Evolutionary conservation across 2,797 vertebrate species (phyloP), one percentile per base, ranked within the genome.

Genomic region (Peromyscus nudipes): DNA sequence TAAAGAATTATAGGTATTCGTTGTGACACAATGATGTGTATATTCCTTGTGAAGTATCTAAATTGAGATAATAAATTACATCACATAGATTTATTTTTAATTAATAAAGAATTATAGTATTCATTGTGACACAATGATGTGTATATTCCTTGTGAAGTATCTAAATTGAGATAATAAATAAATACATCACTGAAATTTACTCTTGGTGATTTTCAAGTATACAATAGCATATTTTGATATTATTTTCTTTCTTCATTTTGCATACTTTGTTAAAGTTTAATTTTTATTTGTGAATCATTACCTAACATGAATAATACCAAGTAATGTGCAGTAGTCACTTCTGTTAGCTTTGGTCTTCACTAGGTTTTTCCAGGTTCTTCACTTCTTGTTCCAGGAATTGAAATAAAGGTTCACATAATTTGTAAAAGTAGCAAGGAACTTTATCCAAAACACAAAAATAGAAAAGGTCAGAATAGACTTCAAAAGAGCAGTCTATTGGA

Each of bases 271-370:
- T 60, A 79, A 87, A 83, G 40, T 79, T 86, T 55, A 75, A 91
- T 71, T 85, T 82, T 62, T 80, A 40, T 75, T 9, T 75, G 25
- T 80, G 17, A 34, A 62, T 94, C 75, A 55, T 31, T 73, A 75
- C 87, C 57, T 75, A 83, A 91, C 81, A 77, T 87, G 57, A 62
- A 40, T 16, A 71, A 92, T 77, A 49, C 12, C 40, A 94, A 79
- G 17, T 23, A 69, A 91, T 94, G 55, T 34, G 7, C 31, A 90
- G 34, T 62, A n/a, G 43, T 43, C 43, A 60, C 23, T 40, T 82
- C 12, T 82, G 55, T 6, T 62, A 40, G 11, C 25, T 62, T 83
- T 43, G 7, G 1, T 43, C n/a, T 62, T 82, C 25, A 62, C n/a
- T 83, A 62, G 13, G 17, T 62, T 40, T 23, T 62, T 83, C 14